Conservation (phyloP, 2,797 vertebrate species). For the Platyrinchus mystaceus region DNA sequence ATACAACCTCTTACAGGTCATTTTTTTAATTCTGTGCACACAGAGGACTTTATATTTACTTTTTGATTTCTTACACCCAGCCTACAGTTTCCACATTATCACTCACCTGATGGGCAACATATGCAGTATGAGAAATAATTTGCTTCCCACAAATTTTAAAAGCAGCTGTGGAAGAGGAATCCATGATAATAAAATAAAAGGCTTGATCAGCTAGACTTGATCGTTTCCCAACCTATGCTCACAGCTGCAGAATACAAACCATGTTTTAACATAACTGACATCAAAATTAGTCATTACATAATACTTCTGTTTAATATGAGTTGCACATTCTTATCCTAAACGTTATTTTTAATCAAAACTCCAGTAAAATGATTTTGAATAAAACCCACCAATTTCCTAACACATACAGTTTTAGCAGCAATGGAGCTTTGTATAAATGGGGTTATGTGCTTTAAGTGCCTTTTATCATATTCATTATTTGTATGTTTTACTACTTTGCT, state of each 20-base stretch:
- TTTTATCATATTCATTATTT: conserved; percentile 17
- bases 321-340: conserved; percentile 37
- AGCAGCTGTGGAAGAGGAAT: conserved; percentile 62
- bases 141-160: conserved; percentile 65
- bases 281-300: conserved; percentile 29
- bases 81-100: conserved; percentile 46
- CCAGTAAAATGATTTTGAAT: conserved; percentile 34
- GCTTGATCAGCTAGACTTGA: conserved; percentile 45
- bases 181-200: conserved; percentile 62
- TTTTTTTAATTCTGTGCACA: conserved; percentile 64
- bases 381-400: conserved; percentile 34
- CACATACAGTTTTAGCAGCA: conserved; percentile 17
- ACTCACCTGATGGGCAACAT: conserved; percentile 60
- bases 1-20: conserved; percentile 36
- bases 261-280: conserved; percentile 47
- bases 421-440: neutral
- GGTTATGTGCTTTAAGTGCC: neutral
- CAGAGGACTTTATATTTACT: conserved; percentile 52
- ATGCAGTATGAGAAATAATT: conserved; percentile 64
- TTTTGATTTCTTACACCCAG: conserved; percentile 42
- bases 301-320: conserved; percentile 27
- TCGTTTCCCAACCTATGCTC: conserved; percentile 52
- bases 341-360: conserved; percentile 2
- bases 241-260: conserved; percentile 59
- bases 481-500: neutral